A percentile compares a stretch with the other conserved stretches of the same genome.
Conservation (phyloP, 2,113 vertebrate species). For the Forbesichthys agassizii region DNA sequence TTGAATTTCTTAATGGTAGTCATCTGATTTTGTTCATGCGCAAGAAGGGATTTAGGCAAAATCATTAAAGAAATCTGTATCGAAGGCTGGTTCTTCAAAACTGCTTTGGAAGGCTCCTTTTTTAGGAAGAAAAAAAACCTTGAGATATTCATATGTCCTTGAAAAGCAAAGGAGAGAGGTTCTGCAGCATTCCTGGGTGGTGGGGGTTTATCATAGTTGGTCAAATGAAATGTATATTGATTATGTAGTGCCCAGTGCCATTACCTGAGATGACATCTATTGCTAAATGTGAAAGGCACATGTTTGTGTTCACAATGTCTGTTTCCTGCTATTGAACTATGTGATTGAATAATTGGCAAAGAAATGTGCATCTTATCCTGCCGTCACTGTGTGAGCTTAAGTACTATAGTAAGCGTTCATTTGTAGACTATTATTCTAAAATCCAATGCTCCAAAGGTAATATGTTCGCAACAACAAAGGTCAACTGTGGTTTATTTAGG, state of each 20-base stretch:
- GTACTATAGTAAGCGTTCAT: constrained; percentile 17
- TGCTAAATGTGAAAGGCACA: constrained; percentile 19
- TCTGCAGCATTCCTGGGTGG: constrained; percentile 35
- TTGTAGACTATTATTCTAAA: constrained; percentile 1
- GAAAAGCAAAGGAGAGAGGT: constrained; percentile 22
- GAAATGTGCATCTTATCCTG: constrained; percentile 3
- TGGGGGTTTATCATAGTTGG: constrained; percentile 7
- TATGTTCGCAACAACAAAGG: background rate
- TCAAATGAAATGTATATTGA: constrained; percentile 33
- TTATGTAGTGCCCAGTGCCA: constrained; percentile 33
- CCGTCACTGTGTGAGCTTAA: no score
- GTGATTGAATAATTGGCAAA: constrained; percentile 38
- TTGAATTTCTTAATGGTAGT: constrained; percentile 44
- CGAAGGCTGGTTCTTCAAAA: constrained; percentile 77
- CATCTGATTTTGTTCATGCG: constrained; percentile 43
- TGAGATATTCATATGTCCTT: constrained; percentile 16
- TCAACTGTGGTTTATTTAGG: constrained; percentile 7
- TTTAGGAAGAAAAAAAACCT: background rate
- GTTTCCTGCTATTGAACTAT: constrained; percentile 46
- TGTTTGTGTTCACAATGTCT: constrained; percentile 16
- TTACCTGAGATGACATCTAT: constrained; percentile 37
- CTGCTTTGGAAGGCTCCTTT: constrained; percentile 15
- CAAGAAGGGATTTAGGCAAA: constrained; percentile 33
- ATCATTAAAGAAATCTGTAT: constrained; percentile 20
- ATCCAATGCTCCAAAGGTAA: background rate